phyloP scores from a whole-genome alignment of 2,797 vertebrate species.

The Cryptoblepharus egeriae region DNA sequence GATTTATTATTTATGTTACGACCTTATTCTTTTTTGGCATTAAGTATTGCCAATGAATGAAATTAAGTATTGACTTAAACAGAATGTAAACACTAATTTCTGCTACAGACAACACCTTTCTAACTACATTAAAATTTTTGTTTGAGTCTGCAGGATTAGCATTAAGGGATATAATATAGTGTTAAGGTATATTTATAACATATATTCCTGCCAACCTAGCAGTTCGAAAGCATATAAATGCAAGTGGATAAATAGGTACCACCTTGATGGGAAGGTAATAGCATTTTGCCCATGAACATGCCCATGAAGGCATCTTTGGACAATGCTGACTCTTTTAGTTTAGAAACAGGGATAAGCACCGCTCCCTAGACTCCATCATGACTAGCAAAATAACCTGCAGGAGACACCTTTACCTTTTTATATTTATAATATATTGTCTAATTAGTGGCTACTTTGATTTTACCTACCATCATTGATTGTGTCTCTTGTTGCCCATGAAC shows the following conservation, averaged over 20 bases:
- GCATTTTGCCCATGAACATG: no score
- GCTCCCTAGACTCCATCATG: no score
- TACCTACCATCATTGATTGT: not conserved
- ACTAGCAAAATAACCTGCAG: no score
- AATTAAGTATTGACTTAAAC: constrained; percentile 28
- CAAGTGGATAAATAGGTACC: no score
- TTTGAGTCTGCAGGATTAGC: not conserved
- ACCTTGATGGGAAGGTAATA: no score
- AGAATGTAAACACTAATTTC: not conserved
- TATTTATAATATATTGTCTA: not conserved
- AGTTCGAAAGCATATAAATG: no score
- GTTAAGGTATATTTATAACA: no score
- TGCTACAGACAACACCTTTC: not conserved
- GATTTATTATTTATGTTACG: not conserved
- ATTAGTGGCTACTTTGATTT: not conserved
- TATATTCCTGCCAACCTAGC: no score
- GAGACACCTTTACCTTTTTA: no score
- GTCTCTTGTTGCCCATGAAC: not conserved
- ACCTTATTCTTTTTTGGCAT: not conserved
- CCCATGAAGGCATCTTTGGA: no score
- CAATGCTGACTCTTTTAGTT: no score
- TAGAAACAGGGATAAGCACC: no score
- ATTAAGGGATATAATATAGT: not conserved
- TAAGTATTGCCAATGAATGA: not conserved
- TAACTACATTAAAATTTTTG: not conserved